Base-by-base conservation (phyloP, 2,888 invertebrate species). In the Coelinius sp. region DNA sequence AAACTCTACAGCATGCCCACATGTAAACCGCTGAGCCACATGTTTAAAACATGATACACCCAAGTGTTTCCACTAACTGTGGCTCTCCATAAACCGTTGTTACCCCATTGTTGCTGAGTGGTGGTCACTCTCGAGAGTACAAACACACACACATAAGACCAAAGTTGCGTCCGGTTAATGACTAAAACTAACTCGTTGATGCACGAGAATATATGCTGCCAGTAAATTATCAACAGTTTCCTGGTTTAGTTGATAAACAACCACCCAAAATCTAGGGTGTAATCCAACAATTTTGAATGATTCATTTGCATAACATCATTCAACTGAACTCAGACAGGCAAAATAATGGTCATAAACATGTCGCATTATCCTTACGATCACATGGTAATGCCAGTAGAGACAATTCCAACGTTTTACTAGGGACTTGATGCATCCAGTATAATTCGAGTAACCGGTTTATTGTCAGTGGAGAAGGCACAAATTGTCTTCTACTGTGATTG, bases 61-160 rank as follows among this genome's bases (percentile, higher is more conserved):
- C n/a, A 17, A 20, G 46, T 20, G 7, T 49, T 20, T 17, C 46
- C 4, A 20, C 46, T 8, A 20, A 17, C 20, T 20, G 10, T 20
- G 46, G 17, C 46, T 49, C 14, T 14, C 46, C 46, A 49, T 49
- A 49, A 49, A 49, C 46, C 46, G 46, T 49, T 49, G 46, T 49
- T 49, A 49, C 8, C 46, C 46, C 17, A 49, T 49, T 49, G 46
- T 49, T 49, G 46, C 46, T 49, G 46, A 49, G 46, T 49, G 46
- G 46, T 17, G 46, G 46, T 49, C 46, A 49, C 46, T 49, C 46
- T 49, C 8, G 46, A 49, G 46, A 49, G 46, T 20, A 49, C 46
- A 49, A 17, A 49, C 20, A 49, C 8, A 49, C 10, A 49, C 20
- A 6, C 41, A 20, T 20, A 49, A 49, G 46, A 49, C 46, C 46